Evolutionary conservation across 2,888 invertebrate genomes (phyloP).

Genomic region (Cryptocephalus moraei): DNA sequence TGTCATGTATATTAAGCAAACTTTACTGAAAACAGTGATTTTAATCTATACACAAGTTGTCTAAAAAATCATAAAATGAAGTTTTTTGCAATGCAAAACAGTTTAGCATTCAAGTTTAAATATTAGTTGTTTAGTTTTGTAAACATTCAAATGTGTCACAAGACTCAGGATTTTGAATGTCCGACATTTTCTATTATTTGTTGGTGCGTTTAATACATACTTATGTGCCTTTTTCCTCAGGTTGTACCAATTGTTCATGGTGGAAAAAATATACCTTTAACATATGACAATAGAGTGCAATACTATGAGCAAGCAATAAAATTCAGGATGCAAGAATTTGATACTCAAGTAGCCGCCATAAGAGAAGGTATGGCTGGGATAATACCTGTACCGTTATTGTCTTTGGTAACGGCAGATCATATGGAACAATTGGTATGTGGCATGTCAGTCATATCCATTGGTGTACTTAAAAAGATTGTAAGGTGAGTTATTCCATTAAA

Average conservation of each 20-base stretch:
- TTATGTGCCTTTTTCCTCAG: conserved; percentile 15
- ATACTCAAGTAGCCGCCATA: conserved; percentile 48
- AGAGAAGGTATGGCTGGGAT: conserved; percentile 55
- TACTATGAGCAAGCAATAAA: conserved; percentile 50
- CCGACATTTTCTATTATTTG: too few relatives aligned
- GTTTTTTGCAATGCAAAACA: too few relatives aligned
- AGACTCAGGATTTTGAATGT: not conserved
- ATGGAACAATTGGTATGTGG: conserved; percentile 55
- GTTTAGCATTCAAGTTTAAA: too few relatives aligned
- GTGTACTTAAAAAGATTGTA: conserved; percentile 49
- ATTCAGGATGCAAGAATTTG: conserved; percentile 52
- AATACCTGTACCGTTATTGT: conserved; percentile 51
- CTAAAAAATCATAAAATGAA: too few relatives aligned
- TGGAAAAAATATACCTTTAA: conserved; percentile 47
- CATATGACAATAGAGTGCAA: conserved; percentile 47
- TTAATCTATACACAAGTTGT: too few relatives aligned
- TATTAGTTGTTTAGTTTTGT: not conserved
- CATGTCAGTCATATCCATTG: conserved; percentile 49
- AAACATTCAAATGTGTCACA: not conserved
- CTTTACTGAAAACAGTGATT: too few relatives aligned
- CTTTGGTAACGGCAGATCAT: conserved; percentile 47
- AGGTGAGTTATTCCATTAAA: conserved; percentile 34
- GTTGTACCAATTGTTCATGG: conserved; percentile 52
- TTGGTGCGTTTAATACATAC: too few relatives aligned
- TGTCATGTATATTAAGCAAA: too few relatives aligned